Base-by-base conservation (phyloP, 2,888 invertebrate genomes). In the Gasteruption jaculator region DNA sequence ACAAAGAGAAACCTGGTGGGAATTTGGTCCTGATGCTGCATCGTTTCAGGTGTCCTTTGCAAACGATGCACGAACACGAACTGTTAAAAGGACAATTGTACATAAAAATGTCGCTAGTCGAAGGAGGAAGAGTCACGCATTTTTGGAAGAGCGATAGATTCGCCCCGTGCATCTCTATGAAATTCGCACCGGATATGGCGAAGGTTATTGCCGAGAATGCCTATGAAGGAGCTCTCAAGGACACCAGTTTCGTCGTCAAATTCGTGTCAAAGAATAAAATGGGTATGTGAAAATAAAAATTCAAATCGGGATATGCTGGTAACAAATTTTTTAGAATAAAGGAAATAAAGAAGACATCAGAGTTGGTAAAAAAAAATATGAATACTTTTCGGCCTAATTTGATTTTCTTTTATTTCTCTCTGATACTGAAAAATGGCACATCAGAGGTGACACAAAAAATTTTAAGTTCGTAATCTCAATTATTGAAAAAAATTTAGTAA, bases 71-170 rank as follows among this genome's bases (percentile, higher is more conserved):
- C 52, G 79, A 82, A 50, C 83, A 83, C 48, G 83, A 84, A 61
- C 76, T 76, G 54, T 75, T 76, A 50, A 81, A 81, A 73, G 83
- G 81, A 22, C 82, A 82, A 38, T 75, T 88, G 57, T 88, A 88
- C 64, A 76, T 88, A 48, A 88, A 88, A 71, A 85, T 87, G 43
- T 82, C 83, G 0, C 80, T 86, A 45, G 78, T 83, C 48, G 86
- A 87, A 61, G 79, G 80, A 45, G 82, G 80, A 52, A 55, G 73
- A 36, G 71, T 76, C 24, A 72, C 74, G 19, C 73, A 74, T 41
- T 74, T 76, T 48, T 84, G 87, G 85, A 86, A 86, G 63, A 86
- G 86, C 53, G 80, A 82, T 55, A 75, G 78, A 49, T 88, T 88
- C 67, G 74, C 76, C 11, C 86, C 87, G 4, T 82, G 85, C 3